Evolutionary conservation across 2,797 vertebrate species (phyloP).

Genomic region (Galago senegalensis): DNA sequence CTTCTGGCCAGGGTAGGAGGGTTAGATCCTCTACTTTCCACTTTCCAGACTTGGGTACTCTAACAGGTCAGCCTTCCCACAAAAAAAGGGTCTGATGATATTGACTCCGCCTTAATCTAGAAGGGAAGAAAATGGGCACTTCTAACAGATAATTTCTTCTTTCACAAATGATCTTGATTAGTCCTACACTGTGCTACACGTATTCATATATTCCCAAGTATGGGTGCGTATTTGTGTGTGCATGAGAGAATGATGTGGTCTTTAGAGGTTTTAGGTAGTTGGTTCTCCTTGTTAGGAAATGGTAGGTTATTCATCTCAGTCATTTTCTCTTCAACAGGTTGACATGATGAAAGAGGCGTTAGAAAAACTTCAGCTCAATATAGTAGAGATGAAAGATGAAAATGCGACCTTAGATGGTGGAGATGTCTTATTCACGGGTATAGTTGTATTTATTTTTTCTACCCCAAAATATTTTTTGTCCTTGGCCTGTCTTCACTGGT

Average conservation of each 20-base stretch:
- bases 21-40: background rate
- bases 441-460: constrained; percentile 9
- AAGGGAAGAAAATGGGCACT: constrained; percentile 8
- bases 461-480: constrained; percentile 28
- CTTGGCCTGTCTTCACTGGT: background rate
- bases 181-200: background rate
- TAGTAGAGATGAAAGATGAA: constrained; percentile 97
- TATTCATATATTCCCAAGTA: background rate
- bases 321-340: constrained; percentile 90
- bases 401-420: constrained; percentile 97
- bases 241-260: background rate
- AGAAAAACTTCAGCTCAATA: constrained; percentile 94
- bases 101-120: background rate
- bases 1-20: constrained; percentile 39
- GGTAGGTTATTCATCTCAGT: constrained; percentile 64
- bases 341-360: constrained; percentile 93
- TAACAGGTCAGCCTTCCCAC: background rate
- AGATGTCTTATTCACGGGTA: constrained; percentile 99
- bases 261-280: constrained; percentile 6
- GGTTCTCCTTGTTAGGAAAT: constrained; percentile 44
- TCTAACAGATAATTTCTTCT: constrained; percentile 50
- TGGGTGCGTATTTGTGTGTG: fast-evolving
- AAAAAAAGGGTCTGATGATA: background rate
- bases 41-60: background rate
- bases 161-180: background rate